These are phyloP conservation scores for Peromyscus attwateri DNA, from an alignment of 2,797 vertebrate species.

Conservation along the genomic window DNA sequence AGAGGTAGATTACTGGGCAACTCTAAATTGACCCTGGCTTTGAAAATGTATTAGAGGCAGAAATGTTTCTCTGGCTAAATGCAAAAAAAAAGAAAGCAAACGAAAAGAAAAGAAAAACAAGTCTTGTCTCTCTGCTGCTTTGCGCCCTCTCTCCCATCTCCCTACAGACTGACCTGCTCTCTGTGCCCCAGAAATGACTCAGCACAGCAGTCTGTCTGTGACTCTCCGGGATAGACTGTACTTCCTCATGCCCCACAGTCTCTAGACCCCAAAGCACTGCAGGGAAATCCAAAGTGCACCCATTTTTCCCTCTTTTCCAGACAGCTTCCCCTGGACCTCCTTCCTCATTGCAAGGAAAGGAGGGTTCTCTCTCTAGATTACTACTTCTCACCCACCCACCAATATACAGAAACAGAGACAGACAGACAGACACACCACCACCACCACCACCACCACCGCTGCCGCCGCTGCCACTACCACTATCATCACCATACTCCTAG, in stretches of 20 bases:
- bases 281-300: background rate
- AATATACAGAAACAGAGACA: background rate
- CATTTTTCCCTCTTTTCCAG: background rate
- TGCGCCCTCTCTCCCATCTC: background rate
- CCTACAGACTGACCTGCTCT: constrained; percentile 25
- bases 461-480: background rate
- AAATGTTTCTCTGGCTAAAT: constrained; percentile 38
- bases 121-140: background rate
- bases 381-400: background rate
- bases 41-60: constrained; percentile 13
- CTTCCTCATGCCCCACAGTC: constrained; percentile 29
- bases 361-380: constrained; percentile 21
- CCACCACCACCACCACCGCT: no score
- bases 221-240: constrained; percentile 42
- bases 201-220: background rate
- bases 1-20: background rate
- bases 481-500: background rate
- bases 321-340: background rate
- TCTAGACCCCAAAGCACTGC: background rate
- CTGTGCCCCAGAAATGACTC: background rate
- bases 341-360: constrained; percentile 1
- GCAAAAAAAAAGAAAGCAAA: background rate
- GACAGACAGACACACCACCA: background rate
- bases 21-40: constrained; percentile 13
- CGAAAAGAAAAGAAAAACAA: background rate